Base-by-base conservation (phyloP, 64 coral and sea anemone genomes). In the Hydrozoanthus tunicans region DNA sequence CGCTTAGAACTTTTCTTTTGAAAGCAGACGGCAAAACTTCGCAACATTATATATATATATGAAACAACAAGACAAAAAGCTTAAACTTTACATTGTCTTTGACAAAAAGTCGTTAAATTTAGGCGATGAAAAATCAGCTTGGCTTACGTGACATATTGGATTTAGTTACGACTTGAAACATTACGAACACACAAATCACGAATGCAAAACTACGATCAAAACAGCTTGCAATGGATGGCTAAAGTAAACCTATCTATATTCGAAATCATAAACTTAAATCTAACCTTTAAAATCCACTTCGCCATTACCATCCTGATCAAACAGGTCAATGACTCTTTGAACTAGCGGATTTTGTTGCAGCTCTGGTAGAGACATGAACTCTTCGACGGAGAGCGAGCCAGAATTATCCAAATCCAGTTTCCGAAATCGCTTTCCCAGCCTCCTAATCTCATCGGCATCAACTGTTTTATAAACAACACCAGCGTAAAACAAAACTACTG, bases 211-310 rank as follows among this genome's bases (percentile, higher is more conserved):
- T 55, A 24, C 79, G 32, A 79, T 79, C 61, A 88, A 58, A 43
- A 9, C 25, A 55, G 24, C 8, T 51, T 76, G 62, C 70, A 86
- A 93, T 32, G 63, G 57, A 83, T 26, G 25, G 51, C 72, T 84
- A 90, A 78, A 91, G 65, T 67, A 8, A 57, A 15, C 55, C 73
- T 90, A 84, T 70, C 17, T 70, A 79, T 79, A 94, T 68, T 90
- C 72, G 90, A 64, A 79, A 90, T 74, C 66, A 58, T 68, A 81
- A 63, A 56, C 9, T 62, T 73, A 89, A 15, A 75, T 90, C 88
- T 86, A 82, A 99, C 97, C 97, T 99, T 99, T 99, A 99, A 99
- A 99, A 89, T 99, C 97, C 62, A 99, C 97, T 73, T 99, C 97
- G 61, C 97, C 97, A 78, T 99, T 99, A 3, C 97, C 97, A 85